Percentiles rank a stretch among this genome's conserved stretches.
These are phyloP conservation scores for Scomber colias DNA, from an alignment of 2,113 vertebrate species.

Conservation along the genomic window DNA sequence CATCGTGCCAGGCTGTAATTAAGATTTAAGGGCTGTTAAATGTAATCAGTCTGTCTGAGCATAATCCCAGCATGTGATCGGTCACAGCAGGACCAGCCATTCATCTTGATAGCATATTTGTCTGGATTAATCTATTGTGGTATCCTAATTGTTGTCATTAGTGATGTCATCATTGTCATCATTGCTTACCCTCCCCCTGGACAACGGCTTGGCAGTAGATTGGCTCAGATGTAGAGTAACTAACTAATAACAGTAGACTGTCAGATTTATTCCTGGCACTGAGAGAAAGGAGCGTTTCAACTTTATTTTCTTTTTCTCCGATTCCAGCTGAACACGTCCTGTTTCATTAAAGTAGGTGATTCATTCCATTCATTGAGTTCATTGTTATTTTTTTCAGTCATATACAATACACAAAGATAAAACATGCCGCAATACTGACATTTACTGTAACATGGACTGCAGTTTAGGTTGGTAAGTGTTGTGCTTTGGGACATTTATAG, in stretches of 20 bases:
- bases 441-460: constrained; percentile 1
- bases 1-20: constrained; percentile 57
- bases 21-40: constrained; percentile 69
- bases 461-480: not conserved
- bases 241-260: not conserved
- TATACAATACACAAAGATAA: not conserved
- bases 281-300: not conserved
- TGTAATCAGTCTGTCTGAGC: constrained; percentile 54
- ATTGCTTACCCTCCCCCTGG: not conserved
- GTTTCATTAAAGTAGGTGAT: constrained; percentile 40
- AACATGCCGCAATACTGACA: constrained; percentile 5
- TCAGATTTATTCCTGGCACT: constrained; percentile 22
- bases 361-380: constrained; percentile 15
- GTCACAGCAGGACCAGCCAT: constrained; percentile 29
- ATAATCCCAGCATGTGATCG: constrained; percentile 34
- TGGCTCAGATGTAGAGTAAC: constrained; percentile 10
- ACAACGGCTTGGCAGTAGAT: constrained; percentile 25
- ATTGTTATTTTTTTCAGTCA: constrained; percentile 42
- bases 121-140: constrained; percentile 3
- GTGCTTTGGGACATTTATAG: constrained; percentile 9
- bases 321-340: constrained; percentile 13
- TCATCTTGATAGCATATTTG: constrained; percentile 28
- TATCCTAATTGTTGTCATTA: constrained; percentile 34
- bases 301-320: constrained; percentile 11
- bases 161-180: constrained; percentile 17